Evolutionary conservation across 1,140 invertebrate genomes (phyloP), one percentile per base, ranked within the genome.

Genomic region (Diabrotica undecimpunctata): DNA sequence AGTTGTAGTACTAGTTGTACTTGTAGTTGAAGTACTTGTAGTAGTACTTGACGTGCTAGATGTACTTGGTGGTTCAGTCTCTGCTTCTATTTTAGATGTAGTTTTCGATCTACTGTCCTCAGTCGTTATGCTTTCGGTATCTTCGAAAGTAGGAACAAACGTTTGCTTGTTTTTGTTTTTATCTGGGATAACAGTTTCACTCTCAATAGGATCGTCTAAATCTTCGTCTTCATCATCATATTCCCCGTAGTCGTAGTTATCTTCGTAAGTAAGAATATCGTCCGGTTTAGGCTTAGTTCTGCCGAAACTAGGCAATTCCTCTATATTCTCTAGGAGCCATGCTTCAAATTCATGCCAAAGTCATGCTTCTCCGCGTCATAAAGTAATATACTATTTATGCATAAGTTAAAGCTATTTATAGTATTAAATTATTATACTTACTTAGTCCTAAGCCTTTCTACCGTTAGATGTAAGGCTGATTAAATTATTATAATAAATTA

Each of bases 101-200:
- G 56, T 59, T 66, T 64, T 50, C 10, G 54, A 61, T n/a, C 61
- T 64, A 11, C 37, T 59, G n/a, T 56, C 25, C 12, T 66, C 37
- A 39, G 65, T 55, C 6, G 61, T 63, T 8, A 56, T 52, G 12
- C 55, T 53, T 55, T 53, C 56, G 9, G 39, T 65, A 52, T 50
- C 54, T 57, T 61, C 58, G 54, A 59, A 5, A 9, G 39, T 52
- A 36, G 54, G 57, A 50, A 53, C 56, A 39, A 36, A 54, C 35
- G n/a, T 39, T 59, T 64, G 41, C 35, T 54, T 41, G n/a, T 54
- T 56, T 38, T 12, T 12, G 11, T 8, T 25, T 8, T 46, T 61
- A 66, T 65, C 68, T 11, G 75, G 75, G 41, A 79, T 63, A 50
- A 73, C 65, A 54, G 78, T 79, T 68, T 72, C 70, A 62, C 71